Evolutionary conservation across 2,113 vertebrate genomes (phyloP).

Genomic region (Brachionichthys hirsutus): DNA sequence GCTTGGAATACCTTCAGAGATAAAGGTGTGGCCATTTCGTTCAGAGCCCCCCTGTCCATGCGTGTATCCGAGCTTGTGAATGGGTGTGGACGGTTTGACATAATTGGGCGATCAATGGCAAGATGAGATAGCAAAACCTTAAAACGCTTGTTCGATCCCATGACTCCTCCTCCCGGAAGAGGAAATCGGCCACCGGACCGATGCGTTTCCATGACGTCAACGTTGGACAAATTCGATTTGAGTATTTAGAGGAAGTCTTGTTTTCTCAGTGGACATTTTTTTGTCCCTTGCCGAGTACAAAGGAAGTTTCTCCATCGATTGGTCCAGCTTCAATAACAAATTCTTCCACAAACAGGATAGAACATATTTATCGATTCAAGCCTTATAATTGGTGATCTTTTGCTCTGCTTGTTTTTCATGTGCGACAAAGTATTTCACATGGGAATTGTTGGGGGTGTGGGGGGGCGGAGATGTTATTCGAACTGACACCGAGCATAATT

Average conservation of each 20-base stretch:
- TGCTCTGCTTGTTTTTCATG: neutral
- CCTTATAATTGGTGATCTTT: neutral
- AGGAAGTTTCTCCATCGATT: neutral
- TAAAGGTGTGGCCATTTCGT: neutral
- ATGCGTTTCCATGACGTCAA: neutral
- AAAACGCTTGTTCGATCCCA: too few relatives aligned
- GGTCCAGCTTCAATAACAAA: neutral
- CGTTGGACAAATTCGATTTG: neutral
- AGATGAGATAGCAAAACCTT: too few relatives aligned
- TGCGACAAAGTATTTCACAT: neutral
- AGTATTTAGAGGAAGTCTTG: too few relatives aligned
- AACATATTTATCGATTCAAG: neutral
- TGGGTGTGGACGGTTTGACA: too few relatives aligned
- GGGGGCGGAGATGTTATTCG: neutral
- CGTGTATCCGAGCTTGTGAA: too few relatives aligned
- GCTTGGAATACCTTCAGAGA: neutral
- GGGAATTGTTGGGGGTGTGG: neutral
- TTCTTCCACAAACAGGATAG: neutral
- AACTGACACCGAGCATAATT: slow-evolving; percentile 14
- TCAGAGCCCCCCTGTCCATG: too few relatives aligned
- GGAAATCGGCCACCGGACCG: too few relatives aligned
- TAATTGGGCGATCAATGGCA: too few relatives aligned
- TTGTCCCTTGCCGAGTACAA: too few relatives aligned
- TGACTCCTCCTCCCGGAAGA: too few relatives aligned
- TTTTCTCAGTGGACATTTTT: neutral